A percentile compares a stretch with the other conserved stretches of the same genome.
Evolutionary conservation across 2,888 invertebrate species (phyloP).

Genomic region (Pardosa pseudoannulata): DNA sequence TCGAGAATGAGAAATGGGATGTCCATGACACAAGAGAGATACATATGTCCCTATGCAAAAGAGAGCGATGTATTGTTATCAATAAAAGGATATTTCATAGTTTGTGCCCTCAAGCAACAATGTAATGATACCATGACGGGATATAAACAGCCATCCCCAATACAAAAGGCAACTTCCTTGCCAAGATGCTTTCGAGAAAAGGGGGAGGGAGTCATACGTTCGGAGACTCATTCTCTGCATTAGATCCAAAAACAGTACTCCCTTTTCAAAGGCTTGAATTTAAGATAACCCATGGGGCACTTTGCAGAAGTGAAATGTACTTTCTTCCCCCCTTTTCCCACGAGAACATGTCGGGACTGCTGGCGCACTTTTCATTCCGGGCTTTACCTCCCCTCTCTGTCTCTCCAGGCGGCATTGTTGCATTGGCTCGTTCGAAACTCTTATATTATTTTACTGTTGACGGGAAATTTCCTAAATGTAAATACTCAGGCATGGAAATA

Average conservation of each 20-base stretch:
- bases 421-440: background rate
- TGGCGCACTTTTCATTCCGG: background rate
- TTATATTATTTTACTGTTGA: background rate
- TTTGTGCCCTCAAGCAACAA: background rate
- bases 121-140: background rate
- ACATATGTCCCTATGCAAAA: background rate
- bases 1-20: no score
- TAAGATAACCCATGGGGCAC: constrained; percentile 1
- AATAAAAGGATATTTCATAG: background rate
- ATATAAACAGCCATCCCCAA: background rate
- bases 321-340: background rate
- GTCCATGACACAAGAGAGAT: background rate
- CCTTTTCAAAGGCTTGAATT: background rate
- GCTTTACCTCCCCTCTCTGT: no score
- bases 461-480: background rate
- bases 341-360: background rate
- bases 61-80: no score
- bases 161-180: background rate
- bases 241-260: background rate
- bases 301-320: background rate
- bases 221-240: background rate
- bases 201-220: no score
- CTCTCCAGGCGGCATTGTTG: background rate
- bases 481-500: background rate
- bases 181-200: background rate